These are phyloP conservation scores for Bovichtus variegatus DNA, from an alignment of 2,797 vertebrate genomes.

Conservation along the genomic window DNA sequence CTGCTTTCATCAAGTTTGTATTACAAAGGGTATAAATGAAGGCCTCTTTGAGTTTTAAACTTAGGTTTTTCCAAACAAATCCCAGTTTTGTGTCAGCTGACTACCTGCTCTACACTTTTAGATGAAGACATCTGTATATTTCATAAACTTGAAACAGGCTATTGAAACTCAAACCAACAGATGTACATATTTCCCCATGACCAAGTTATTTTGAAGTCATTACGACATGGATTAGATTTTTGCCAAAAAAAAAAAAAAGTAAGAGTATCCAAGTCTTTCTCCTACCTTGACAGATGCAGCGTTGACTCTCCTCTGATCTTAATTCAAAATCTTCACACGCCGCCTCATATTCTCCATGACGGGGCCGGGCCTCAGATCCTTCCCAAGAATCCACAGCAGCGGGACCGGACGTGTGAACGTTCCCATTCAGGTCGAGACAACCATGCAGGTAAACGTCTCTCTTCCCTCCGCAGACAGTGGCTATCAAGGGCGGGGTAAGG, in stretches of 20 bases:
- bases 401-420: slow-evolving; percentile 53
- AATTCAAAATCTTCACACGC: slow-evolving; percentile 12
- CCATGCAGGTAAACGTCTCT: slow-evolving; percentile 34
- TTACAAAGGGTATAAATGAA: neutral
- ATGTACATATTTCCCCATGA: neutral
- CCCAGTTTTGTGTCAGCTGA: neutral
- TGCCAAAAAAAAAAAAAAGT: neutral
- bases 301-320: slow-evolving; percentile 46
- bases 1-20: neutral
- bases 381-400: slow-evolving; percentile 33
- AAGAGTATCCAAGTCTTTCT: neutral
- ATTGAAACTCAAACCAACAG: neutral
- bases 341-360: slow-evolving; percentile 20
- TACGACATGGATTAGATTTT: neutral
- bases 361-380: slow-evolving; percentile 14
- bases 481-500: slow-evolving; percentile 40
- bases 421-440: slow-evolving; percentile 75
- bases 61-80: slow-evolving; percentile 5
- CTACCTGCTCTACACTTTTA: neutral
- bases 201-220: neutral
- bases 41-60: neutral
- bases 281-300: slow-evolving; percentile 70
- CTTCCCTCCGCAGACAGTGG: slow-evolving; percentile 48
- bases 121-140: neutral
- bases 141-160: neutral